phyloP scores from a whole-genome alignment of 2,888 invertebrate species.

The Pseudeuparius sepicola region DNA sequence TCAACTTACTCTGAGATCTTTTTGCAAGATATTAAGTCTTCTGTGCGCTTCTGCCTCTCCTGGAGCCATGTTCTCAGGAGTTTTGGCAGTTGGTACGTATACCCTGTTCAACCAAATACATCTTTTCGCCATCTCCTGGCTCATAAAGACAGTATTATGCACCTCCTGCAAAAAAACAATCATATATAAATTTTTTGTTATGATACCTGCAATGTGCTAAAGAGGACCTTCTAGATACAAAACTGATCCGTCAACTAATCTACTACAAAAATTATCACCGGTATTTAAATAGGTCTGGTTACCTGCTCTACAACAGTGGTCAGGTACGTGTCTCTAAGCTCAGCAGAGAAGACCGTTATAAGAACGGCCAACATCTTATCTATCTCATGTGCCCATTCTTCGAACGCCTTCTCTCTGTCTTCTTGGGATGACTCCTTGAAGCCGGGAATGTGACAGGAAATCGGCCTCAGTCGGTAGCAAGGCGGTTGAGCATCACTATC shows the following conservation, averaged over 20 bases:
- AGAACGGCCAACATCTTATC: constrained; percentile 57
- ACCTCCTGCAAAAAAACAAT: constrained; percentile 59
- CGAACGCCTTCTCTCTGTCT: constrained; percentile 42
- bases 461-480: constrained; percentile 61
- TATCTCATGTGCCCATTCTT: constrained; percentile 47
- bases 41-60: constrained; percentile 57
- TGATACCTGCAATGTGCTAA: too few species aligned
- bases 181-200: too few species aligned
- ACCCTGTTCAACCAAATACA: constrained; percentile 71
- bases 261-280: too few species aligned
- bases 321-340: constrained; percentile 69
- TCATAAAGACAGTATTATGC: constrained; percentile 71
- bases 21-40: constrained; percentile 58
- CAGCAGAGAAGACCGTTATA: constrained; percentile 61
- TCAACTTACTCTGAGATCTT: constrained; percentile 54
- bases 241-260: too few species aligned
- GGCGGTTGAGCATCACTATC: constrained; percentile 66
- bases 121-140: constrained; percentile 65
- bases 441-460: constrained; percentile 45
- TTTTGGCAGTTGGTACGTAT: constrained; percentile 45
- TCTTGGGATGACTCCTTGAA: constrained; percentile 41
- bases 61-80: constrained; percentile 45
- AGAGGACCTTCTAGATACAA: too few species aligned
- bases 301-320: constrained; percentile 75
- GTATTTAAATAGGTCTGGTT: too few species aligned